Evolutionary conservation across 2,797 vertebrate genomes (phyloP).

Genomic region (Varecia variegata): DNA sequence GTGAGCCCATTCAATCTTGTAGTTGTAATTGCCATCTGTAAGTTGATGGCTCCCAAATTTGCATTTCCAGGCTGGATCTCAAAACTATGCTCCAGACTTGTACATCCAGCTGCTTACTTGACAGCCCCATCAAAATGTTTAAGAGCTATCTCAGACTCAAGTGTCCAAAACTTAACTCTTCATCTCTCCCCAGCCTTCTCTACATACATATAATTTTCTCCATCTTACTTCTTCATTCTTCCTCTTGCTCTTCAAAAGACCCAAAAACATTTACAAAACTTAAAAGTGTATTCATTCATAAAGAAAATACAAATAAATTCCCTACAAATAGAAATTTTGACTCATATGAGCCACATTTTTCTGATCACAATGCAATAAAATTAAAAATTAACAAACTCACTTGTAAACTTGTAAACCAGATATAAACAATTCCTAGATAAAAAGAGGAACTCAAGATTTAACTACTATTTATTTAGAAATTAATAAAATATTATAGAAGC

Average conservation of each 20-base stretch:
- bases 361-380: neutral
- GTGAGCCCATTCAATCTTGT: neutral
- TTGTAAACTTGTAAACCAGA: neutral
- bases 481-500: neutral
- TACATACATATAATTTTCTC: neutral
- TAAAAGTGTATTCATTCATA: neutral
- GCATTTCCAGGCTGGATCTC: neutral
- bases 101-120: neutral
- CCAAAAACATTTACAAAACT: neutral
- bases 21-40: neutral
- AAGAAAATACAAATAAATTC: neutral
- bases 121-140: neutral
- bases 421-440: neutral
- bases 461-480: neutral
- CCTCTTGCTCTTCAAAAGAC: neutral
- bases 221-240: neutral
- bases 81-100: neutral
- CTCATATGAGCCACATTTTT: neutral
- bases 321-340: neutral
- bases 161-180: neutral
- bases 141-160: neutral
- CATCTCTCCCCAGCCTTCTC: neutral
- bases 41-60: neutral
- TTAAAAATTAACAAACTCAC: neutral
- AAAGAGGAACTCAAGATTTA: conserved; percentile 6